Percentiles rank a stretch among this genome's conserved stretches.
Evolutionary conservation across 2,888 invertebrate genomes (phyloP).

Genomic region (Macrophya alboannulata): DNA sequence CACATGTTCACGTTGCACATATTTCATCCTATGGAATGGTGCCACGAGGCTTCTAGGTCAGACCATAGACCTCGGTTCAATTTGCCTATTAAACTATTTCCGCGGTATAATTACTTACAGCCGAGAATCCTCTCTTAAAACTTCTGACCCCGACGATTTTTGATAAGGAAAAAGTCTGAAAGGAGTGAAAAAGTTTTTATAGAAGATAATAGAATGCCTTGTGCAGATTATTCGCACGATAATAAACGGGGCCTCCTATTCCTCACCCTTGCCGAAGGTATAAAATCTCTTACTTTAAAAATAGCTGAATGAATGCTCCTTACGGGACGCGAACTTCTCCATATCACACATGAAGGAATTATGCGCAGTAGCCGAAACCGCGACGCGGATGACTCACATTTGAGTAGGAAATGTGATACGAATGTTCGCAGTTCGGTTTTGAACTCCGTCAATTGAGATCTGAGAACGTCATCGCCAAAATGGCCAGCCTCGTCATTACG

Average conservation of each 20-base stretch:
- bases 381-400: background rate
- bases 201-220: background rate
- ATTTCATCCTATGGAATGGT: slow-evolving; percentile 18
- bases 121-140: background rate
- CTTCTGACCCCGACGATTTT: background rate
- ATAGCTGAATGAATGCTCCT: background rate
- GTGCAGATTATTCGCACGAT: background rate
- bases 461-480: slow-evolving; percentile 18
- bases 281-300: slow-evolving; percentile 8
- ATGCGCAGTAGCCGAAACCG: background rate
- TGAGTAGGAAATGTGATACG: background rate
- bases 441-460: background rate
- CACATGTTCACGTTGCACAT: background rate
- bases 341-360: background rate
- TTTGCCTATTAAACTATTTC: background rate
- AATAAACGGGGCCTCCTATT: slow-evolving; percentile 4
- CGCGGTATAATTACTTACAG: background rate
- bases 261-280: slow-evolving; percentile 16
- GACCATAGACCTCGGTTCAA: background rate
- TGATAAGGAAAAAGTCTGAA: background rate
- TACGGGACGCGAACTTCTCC: background rate
- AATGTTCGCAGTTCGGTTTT: background rate
- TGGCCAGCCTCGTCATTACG: background rate
- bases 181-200: background rate
- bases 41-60: slow-evolving; percentile 37